Evolutionary conservation across 2,797 vertebrate species (phyloP), one percentile per base, ranked within the genome.

Genomic region (Cossypha caffra): DNA sequence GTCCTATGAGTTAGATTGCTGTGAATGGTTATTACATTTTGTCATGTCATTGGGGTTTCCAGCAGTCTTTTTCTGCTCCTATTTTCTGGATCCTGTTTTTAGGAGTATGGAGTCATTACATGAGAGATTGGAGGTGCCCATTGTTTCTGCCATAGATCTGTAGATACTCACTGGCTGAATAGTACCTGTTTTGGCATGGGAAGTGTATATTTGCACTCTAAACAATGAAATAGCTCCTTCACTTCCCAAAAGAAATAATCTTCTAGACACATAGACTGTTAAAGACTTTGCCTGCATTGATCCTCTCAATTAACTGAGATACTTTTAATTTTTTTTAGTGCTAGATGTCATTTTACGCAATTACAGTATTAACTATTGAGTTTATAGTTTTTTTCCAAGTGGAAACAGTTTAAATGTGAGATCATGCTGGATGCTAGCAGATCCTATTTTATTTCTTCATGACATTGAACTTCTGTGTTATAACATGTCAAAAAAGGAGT

Each of bases 341-440:
- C 16, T 61, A 71, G 37, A 33, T 67, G 3, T 33, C 33, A 74
- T 86, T 59, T 25, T 71, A 71, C 7, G 31, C 2, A 8, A n/a
- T 52, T 55, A 26, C 11, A 61, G 13, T 28, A 55, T 88, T 75
- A 73, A 58, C n/a, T 69, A 6, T 21, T 12, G 31, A 71, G 37
- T 73, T 92, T 26, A 37, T 21, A 16, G 2, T 28, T 68, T 93
- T 79, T 76, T 77, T 72, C 47, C 31, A 57, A n/a, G 13, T 68
- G 47, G 47, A 92, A 90, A 29, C 10, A 11, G n/a, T 62, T 96
- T 71, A 79, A 93, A 73, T 69, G 28, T 0, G 0, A 59, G 37
- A 37, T 73, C 0, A 1, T 37, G 29, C 51, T 93, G 42, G 14
- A 47, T 78, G 35, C 10, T 76, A 33, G 31, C 0, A 0, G 50